Evolutionary conservation across 2,888 invertebrate species (phyloP), one percentile per base, ranked within the genome.

Genomic region (Ichneumon xanthorius): DNA sequence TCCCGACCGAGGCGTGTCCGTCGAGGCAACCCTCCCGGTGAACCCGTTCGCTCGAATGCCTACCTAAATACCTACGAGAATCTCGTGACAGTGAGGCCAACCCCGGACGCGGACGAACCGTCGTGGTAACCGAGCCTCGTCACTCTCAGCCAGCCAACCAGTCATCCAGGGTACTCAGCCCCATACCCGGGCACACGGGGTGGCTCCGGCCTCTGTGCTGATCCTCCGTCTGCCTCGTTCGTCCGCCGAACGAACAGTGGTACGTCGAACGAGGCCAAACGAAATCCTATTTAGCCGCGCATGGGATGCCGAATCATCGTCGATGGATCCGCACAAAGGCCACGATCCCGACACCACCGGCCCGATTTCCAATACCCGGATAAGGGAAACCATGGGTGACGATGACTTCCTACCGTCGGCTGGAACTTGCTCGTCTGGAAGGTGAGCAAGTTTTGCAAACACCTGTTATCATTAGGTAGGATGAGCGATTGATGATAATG

Each of bases 351-450:
- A 50, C 11, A 45, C 48, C 70, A 16, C 30, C 33, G 16, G 16
- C 70, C 87, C 89, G 89, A 90, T 89, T 90, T 89, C 88, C 91
- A 90, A 90, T 90, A 90, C 89, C 87, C 87, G 84, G 80, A 87
- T 85, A 87, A 37, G 22, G n/a, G 40, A 14, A 40, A 40, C 40
- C 40, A 2, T 22, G 16, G 16, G 30, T 33, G 16, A 30, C n/a
- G 5, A 16, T 63, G 30, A 30, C 45, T 48, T 48, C 45, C 45
- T 55, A 11, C 7, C 6, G 65, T 0, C 19, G 37, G 6, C 37
- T 11, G 37, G 9, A 19, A 37, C n/a, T 89, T 88, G 88, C 86
- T 89, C 90, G 89, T 84, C 87, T 86, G 91, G 89, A 90, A 91
- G 89, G 90, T 91, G 90, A 90, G 89, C 89, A 90, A 88, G 19